Evolutionary conservation across 1,140 invertebrate genomes (phyloP), one percentile per base, ranked within the genome.

Genomic region (Drosophila elegans): DNA sequence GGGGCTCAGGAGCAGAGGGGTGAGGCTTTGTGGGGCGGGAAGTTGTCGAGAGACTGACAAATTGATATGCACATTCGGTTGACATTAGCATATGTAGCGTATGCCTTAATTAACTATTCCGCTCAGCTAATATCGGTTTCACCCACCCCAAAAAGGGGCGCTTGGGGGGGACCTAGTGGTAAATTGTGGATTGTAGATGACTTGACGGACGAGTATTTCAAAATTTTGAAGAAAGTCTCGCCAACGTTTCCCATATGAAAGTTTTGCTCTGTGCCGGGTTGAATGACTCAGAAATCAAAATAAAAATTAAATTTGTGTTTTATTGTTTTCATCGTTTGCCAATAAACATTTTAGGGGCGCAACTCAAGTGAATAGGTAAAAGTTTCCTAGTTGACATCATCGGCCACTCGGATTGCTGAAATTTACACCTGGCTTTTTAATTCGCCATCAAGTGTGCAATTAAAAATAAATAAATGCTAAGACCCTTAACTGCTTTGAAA

Each of bases 101-200:
- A 48, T 69, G 79, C 76, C 67, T 90, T 80, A 90, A 90, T 89
- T 89, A 89, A 80, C 85, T 61, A 89, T 89, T 89, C 84, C 68
- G 74, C 77, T 89, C 84, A 89, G 84, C 84, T 84, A 84, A 89
- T 89, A 89, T 89, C 85, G 84, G 84, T 89, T 89, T 89, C 84
- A 89, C 84, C 84, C 80, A 89, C 84, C 84, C 61, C 78, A 73
- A 73, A 53, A 55, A 69, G 49, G 64, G 69, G 66, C 39, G 38
- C 21, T 46, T 11, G 11, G 10, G 45, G 45, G 36, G 42, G 34
- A n/a, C 16, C n/a, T 54, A 48, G 38, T 52, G 67, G 57, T 48
- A 46, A 49, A 34, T 51, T 51, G 36, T 63, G 61, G 54, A 64
- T 13, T 59, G 61, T 16, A 45, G 60, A 61, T 51, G 59, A 29